Evolutionary conservation across 2,888 invertebrate genomes (phyloP), one percentile per base, ranked within the genome.

Genomic region (Amorpha juglandis): DNA sequence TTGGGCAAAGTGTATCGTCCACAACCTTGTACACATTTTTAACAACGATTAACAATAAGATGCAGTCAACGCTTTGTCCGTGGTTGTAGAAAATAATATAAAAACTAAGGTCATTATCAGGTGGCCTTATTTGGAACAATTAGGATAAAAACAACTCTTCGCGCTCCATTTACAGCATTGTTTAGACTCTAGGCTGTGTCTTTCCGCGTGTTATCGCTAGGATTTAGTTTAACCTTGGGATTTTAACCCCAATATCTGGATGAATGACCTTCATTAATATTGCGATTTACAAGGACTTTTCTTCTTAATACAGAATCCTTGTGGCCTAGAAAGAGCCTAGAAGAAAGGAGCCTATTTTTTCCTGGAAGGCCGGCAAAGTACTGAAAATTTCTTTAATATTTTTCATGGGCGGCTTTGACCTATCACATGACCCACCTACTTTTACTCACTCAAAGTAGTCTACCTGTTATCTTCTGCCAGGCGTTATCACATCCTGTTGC

Each of bases 91-190:
- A 67, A 67, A 64, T 64, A 47, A 50, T 11, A 62, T 67, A 75
- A 87, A 84, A 86, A 86, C 78, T 79, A 79, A 87, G 87, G 86
- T 68, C 82, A 73, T 55, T 65, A 63, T 27, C 27, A 27, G 27
- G 4, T 77, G 83, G 79, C 81, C 83, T 84, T 79, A 81, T 78
- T 80, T 76, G 70, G 68, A 74, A 78, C 76, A 76, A 80, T 82
- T 74, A 78, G 69, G 69, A 74, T 73, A 85, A 85, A 82, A 87
- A 81, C 75, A 68, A 66, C 16, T 38, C 48, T 68, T 67, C 62
- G 63, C 70, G 70, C 67, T 72, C 65, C 52, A 67, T 65, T 76
- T 66, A 38, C 45, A 63, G 27, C 62, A 63, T 67, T 58, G 63
- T 67, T 35, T 62, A 64, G 45, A 16, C 19, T 45, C 45, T 12